Conservation (phyloP, 2,113 vertebrate genomes). For the Hydrochoerus hydrochaeris region DNA sequence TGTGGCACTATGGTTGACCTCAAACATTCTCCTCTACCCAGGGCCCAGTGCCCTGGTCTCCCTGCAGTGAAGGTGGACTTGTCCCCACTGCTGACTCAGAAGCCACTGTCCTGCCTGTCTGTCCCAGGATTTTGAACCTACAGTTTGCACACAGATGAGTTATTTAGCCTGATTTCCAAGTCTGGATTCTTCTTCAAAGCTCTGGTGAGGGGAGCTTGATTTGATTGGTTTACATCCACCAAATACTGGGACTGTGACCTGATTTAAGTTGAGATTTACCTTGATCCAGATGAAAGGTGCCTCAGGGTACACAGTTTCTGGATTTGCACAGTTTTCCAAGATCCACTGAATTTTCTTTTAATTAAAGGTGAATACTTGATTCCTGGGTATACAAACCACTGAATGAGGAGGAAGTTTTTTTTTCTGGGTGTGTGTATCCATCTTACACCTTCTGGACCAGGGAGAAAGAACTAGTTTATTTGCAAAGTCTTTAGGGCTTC, state of each 20-base stretch:
- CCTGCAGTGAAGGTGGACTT: constrained; percentile 28
- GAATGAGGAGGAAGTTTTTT: constrained; percentile 2
- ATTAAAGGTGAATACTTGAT: constrained; percentile 15
- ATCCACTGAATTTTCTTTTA: background rate
- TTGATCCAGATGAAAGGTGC: background rate
- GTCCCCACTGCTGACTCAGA: constrained; percentile 58
- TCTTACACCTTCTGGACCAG: background rate
- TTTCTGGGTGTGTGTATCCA: background rate
- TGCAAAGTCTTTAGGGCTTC: background rate
- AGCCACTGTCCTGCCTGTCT: background rate
- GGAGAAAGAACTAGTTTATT: background rate
- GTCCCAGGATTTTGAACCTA: background rate
- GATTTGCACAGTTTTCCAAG: background rate
- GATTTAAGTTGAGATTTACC: background rate
- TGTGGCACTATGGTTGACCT: background rate
- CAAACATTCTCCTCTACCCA: background rate
- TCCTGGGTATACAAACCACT: background rate
- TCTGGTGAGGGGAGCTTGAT: background rate
- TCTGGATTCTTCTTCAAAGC: background rate
- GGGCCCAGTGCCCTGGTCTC: constrained; percentile 46
- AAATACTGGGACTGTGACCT: background rate
- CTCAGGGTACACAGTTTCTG: background rate
- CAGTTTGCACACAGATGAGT: background rate
- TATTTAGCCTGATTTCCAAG: background rate
- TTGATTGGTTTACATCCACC: background rate